A percentile compares a stretch with the other conserved stretches of the same genome.
These are phyloP conservation scores for Aptenodytes patagonicus DNA, from an alignment of 2,113 vertebrate genomes.

Conservation along the genomic window DNA sequence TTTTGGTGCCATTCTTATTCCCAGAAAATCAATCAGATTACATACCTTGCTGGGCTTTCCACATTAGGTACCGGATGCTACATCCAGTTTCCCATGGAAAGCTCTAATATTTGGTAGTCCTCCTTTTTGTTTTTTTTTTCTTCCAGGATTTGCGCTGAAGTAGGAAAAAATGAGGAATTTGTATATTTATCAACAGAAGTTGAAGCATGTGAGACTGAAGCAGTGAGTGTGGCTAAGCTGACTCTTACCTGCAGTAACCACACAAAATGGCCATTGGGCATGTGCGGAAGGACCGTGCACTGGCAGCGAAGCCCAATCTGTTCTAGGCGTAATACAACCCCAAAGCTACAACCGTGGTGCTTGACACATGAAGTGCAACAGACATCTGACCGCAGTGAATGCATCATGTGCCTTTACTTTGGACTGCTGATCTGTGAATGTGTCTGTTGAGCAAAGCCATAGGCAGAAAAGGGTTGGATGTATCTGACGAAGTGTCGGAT, in stretches of 20 bases:
- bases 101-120: background rate
- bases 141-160: background rate
- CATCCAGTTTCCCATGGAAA: background rate
- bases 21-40: background rate
- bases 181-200: background rate
- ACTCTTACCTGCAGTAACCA: background rate
- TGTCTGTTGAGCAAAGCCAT: slow-evolving; percentile 1
- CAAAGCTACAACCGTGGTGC: background rate
- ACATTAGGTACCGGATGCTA: background rate
- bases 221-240: background rate
- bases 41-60: background rate
- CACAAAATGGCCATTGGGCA: background rate
- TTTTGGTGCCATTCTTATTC: background rate
- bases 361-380: background rate
- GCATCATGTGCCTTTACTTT: background rate
- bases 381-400: background rate
- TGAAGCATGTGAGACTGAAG: background rate
- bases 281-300: background rate
- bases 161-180: background rate
- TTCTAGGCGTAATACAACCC: background rate
- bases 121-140: background rate
- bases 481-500: background rate
- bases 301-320: background rate
- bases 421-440: background rate
- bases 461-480: background rate